A percentile compares a stretch with the other conserved stretches of the same genome.
phyloP scores from a whole-genome alignment of 2,888 invertebrate genomes.

The Diaprepes abbreviatus region DNA sequence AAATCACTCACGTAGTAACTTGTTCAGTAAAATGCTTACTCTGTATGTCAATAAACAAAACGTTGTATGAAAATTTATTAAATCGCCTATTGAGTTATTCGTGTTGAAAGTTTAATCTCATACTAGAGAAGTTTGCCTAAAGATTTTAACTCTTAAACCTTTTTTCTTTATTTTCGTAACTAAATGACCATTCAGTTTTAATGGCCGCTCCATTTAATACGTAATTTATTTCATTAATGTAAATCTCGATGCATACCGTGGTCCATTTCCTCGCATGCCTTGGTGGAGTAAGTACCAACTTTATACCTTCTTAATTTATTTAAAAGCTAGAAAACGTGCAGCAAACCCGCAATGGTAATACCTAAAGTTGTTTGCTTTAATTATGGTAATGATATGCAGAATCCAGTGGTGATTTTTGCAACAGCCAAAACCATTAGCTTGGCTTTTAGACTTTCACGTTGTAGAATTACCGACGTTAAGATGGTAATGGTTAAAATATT shows the following conservation, averaged over 20 bases:
- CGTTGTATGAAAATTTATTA: too few relatives aligned
- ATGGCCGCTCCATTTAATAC: neutral
- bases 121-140: too few relatives aligned
- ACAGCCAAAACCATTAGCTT: constrained; percentile 5
- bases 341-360: neutral
- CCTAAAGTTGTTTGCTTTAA: constrained; percentile 15
- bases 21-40: too few relatives aligned
- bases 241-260: neutral
- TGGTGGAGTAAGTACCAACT: constrained; percentile 7
- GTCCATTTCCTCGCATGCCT: constrained; percentile 8
- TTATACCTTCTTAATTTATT: constrained; percentile 12
- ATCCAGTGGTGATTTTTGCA: neutral
- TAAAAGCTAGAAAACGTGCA: constrained; percentile 2
- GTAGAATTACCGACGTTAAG: neutral
- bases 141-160: too few relatives aligned
- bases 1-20: too few relatives aligned
- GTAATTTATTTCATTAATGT: neutral
- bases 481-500: too few relatives aligned
- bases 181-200: neutral
- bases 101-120: too few relatives aligned
- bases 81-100: too few relatives aligned
- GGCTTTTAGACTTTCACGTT: neutral
- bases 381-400: constrained; percentile 27
- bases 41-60: too few relatives aligned
- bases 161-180: too few relatives aligned